Percentiles rank a stretch among this genome's conserved stretches.
phyloP scores from a whole-genome alignment of 2,113 vertebrate genomes.

The Orientallactaga bullata region DNA sequence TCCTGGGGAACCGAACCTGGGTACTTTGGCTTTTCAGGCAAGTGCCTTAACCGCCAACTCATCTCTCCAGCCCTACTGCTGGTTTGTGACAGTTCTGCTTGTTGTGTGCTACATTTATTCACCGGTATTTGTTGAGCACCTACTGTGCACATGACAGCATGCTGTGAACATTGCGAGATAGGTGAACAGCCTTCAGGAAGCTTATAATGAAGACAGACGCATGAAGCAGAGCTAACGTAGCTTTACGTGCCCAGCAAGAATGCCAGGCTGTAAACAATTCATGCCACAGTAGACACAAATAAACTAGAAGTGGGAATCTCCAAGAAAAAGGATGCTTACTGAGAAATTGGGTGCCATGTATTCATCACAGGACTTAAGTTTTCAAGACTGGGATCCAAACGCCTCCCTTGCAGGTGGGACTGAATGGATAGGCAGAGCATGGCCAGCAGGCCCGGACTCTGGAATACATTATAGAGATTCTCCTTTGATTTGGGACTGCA shows the following conservation, averaged over 20 bases:
- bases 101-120: slow-evolving; percentile 49
- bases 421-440: neutral
- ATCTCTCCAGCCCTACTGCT: no score
- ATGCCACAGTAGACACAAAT: neutral
- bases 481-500: slow-evolving; percentile 42
- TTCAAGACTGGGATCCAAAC: neutral
- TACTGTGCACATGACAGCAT: neutral
- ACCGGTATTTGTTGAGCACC: neutral
- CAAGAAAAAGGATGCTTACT: neutral
- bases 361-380: slow-evolving; percentile 2
- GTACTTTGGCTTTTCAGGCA: no score
- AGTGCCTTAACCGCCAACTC: no score
- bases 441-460: neutral
- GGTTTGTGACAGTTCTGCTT: neutral
- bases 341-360: neutral
- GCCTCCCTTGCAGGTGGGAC: neutral
- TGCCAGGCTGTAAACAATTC: neutral
- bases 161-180: neutral
- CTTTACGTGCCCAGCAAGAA: neutral
- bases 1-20: no score
- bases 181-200: neutral
- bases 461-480: neutral
- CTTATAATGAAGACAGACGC: neutral
- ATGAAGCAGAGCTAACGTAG: neutral
- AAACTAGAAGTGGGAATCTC: neutral